Evolutionary conservation across 1,140 invertebrate genomes (phyloP).

Genomic region (Zaprionus capensis): DNA sequence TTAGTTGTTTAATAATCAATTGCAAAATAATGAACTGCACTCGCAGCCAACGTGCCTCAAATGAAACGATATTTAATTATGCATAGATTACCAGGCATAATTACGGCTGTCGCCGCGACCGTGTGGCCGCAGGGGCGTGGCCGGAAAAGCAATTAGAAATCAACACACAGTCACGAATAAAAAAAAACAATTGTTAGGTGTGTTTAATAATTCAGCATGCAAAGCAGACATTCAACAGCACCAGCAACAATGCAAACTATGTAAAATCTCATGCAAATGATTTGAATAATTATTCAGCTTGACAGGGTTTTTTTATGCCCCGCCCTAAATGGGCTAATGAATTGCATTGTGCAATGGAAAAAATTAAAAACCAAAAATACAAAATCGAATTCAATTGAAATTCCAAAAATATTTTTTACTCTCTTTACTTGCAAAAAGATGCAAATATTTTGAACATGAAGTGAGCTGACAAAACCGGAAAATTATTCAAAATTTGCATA

Average conservation of each 20-base stretch:
- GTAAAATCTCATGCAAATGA: constrained; percentile 14
- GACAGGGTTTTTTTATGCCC: background rate
- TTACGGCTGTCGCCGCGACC: background rate
- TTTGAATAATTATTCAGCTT: constrained; percentile 7
- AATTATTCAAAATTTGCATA: constrained; percentile 3
- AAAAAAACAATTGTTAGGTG: constrained; percentile 12
- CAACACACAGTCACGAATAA: background rate
- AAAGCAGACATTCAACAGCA: background rate
- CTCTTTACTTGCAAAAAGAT: background rate
- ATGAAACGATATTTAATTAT: constrained; percentile 70
- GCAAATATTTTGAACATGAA: constrained; percentile 3
- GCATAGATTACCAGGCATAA: constrained; percentile 60
- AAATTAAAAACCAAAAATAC: background rate
- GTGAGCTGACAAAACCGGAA: constrained; percentile 3
- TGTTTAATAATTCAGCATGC: constrained; percentile 43
- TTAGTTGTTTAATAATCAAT: constrained; percentile 29
- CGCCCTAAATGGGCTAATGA: constrained; percentile 35
- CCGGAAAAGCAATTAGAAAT: constrained; percentile 43
- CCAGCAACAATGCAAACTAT: background rate
- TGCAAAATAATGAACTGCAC: constrained; percentile 39
- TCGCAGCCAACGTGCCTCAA: constrained; percentile 15
- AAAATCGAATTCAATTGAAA: constrained; percentile 1
- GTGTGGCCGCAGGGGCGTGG: constrained; percentile 24
- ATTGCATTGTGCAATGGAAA: constrained; percentile 13
- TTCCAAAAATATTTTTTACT: background rate